phyloP scores from a whole-genome alignment of 2,888 invertebrate genomes.

The Melanargia galathea region DNA sequence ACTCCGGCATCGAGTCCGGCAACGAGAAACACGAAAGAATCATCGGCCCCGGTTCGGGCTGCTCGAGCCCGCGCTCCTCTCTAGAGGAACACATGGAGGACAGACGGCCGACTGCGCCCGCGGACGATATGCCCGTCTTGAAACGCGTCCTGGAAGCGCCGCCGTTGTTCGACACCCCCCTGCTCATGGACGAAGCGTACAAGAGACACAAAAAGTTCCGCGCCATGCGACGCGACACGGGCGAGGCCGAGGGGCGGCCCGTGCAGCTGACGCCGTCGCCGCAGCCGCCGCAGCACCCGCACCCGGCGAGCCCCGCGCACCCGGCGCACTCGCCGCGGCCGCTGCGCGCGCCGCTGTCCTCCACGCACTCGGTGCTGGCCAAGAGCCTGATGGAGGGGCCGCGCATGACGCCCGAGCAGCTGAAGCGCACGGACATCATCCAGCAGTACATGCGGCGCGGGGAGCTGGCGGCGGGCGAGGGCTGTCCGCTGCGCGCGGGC shows the following conservation, averaged over 20 bases:
- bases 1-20: slow-evolving; percentile 96
- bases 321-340: slow-evolving; percentile 81
- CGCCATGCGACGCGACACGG: slow-evolving; percentile 90
- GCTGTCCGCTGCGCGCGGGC: slow-evolving; percentile 68
- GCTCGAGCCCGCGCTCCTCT: slow-evolving; percentile 92
- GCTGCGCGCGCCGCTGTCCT: slow-evolving; percentile 85
- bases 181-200: slow-evolving; percentile 96
- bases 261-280: slow-evolving; percentile 76
- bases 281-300: slow-evolving; percentile 79
- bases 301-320: slow-evolving; percentile 66
- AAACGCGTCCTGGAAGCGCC: slow-evolving; percentile 96
- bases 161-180: slow-evolving; percentile 93
- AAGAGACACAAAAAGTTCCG: slow-evolving; percentile 98
- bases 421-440: slow-evolving; percentile 95
- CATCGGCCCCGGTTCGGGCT: slow-evolving; percentile 87
- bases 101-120: slow-evolving; percentile 81
- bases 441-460: slow-evolving; percentile 95
- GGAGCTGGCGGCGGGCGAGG: slow-evolving; percentile 79
- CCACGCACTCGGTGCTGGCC: slow-evolving; percentile 94
- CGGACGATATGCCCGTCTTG: slow-evolving; percentile 96
- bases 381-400: slow-evolving; percentile 96
- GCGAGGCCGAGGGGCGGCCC: slow-evolving; percentile 85
- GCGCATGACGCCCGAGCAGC: slow-evolving; percentile 95
- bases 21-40: slow-evolving; percentile 92
- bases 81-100: slow-evolving; percentile 89